These are phyloP conservation scores for Engraulis encrasicolus DNA, from an alignment of 2,113 vertebrate species.

Conservation along the genomic window DNA sequence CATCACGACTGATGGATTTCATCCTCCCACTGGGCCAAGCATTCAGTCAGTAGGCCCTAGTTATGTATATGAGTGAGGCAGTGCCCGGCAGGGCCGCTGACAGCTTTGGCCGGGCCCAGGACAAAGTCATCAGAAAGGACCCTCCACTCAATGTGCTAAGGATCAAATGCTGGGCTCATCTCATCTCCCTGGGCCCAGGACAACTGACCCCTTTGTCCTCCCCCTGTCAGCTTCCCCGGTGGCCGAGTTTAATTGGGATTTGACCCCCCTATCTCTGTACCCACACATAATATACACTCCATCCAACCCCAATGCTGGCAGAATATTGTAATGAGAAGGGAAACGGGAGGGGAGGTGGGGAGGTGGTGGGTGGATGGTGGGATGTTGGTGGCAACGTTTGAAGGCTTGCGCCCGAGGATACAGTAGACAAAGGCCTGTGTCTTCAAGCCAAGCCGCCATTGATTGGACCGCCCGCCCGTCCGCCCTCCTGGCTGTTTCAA, in stretches of 20 bases:
- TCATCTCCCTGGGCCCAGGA: no score
- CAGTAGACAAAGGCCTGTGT: slow-evolving; percentile 4
- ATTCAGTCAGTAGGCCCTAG: neutral
- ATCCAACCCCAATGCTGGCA: neutral
- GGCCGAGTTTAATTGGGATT: slow-evolving; percentile 8
- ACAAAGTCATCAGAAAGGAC: no score
- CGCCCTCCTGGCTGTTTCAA: neutral
- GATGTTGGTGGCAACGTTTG: neutral
- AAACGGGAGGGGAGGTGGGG: slow-evolving; percentile 17
- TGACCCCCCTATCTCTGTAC: neutral
- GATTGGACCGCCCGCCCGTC: no score
- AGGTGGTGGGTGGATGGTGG: slow-evolving; percentile 10
- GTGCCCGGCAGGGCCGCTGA: no score
- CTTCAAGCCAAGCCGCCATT: neutral
- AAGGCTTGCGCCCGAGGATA: neutral
- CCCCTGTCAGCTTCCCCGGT: no score
- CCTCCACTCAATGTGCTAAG: no score
- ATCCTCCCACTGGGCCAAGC: neutral
- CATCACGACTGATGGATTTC: no score
- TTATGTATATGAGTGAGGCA: slow-evolving; percentile 8
- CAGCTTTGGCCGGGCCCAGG: no score
- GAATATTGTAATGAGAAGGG: neutral
- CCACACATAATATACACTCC: neutral
- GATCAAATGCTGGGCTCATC: no score
- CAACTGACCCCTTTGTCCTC: no score